Conservation (phyloP, 2,113 vertebrate species). For the Dipodomys merriami region DNA sequence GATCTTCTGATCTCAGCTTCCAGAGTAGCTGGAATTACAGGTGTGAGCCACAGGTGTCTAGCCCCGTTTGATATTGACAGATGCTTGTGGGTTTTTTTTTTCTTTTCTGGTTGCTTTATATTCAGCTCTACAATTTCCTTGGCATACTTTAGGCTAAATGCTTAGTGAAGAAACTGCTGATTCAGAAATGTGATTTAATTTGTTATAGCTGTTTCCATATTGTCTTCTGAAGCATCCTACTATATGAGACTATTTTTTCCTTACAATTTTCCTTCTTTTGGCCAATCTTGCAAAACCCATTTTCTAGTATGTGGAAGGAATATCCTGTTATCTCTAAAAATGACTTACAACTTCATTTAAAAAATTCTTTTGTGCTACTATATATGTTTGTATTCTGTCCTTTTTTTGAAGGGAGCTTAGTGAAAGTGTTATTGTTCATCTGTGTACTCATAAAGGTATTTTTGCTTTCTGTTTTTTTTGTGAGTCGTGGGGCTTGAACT, state of each 20-base stretch:
- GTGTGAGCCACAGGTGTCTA: not conserved
- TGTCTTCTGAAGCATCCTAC: not conserved
- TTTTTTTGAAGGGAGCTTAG: not conserved
- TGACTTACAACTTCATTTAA: not conserved
- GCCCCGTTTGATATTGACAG: not conserved
- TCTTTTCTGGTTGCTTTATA: conserved; percentile 14
- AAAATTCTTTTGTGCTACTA: not conserved
- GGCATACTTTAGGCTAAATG: conserved; percentile 43
- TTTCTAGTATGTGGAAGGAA: not conserved
- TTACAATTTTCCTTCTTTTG: not conserved
- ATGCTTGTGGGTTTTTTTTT: not conserved
- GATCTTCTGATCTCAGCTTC: too few relatives aligned
- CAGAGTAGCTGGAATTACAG: too few relatives aligned
- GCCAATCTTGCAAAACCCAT: not conserved
- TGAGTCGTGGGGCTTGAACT: too few relatives aligned
- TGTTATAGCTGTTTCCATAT: not conserved
- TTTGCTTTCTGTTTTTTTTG: not conserved
- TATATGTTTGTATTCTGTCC: not conserved
- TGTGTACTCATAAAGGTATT: not conserved
- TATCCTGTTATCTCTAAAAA: not conserved
- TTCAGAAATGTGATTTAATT: conserved; percentile 54
- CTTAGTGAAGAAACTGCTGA: conserved; percentile 58
- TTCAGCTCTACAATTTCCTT: conserved; percentile 8
- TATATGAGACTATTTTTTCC: not conserved
- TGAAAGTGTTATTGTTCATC: not conserved